Conservation (phyloP, 2,888 invertebrate species). For the Mamestra brassicae region DNA sequence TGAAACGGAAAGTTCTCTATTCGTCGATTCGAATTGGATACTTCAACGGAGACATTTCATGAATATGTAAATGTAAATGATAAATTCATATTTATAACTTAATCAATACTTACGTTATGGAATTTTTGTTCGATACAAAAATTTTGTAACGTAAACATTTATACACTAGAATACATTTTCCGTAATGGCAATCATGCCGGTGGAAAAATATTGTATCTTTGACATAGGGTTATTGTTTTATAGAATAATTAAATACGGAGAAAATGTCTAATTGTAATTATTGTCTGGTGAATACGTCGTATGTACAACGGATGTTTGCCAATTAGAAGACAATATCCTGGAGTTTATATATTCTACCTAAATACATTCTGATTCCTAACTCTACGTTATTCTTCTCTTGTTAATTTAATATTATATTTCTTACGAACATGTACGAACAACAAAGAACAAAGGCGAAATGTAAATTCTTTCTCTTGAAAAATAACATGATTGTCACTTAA, state of each 20-base stretch:
- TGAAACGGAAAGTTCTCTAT: constrained; percentile 42
- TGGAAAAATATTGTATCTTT: not conserved
- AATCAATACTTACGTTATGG: constrained; percentile 20
- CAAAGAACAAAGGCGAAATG: not conserved
- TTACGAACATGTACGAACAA: not conserved
- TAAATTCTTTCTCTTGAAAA: not conserved
- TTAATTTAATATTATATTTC: constrained; percentile 9
- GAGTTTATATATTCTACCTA: not conserved
- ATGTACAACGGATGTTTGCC: not conserved
- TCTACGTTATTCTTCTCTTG: not conserved
- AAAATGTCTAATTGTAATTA: not conserved
- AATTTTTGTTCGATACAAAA: constrained; percentile 1
- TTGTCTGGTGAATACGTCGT: not conserved
- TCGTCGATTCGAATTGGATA: constrained; percentile 51
- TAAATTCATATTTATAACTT: constrained; percentile 53
- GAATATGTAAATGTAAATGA: constrained; percentile 48
- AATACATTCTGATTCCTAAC: not conserved
- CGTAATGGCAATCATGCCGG: not conserved
- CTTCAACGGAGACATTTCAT: constrained; percentile 43
- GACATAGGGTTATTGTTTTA: constrained; percentile 2
- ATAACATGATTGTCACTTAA: not conserved
- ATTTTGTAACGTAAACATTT: too few relatives aligned
- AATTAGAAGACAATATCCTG: not conserved
- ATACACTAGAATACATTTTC: constrained; percentile 6
- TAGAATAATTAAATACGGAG: not conserved